Conservation (phyloP, 2,797 vertebrate species). For the Schizothorax lantsangensis region DNA sequence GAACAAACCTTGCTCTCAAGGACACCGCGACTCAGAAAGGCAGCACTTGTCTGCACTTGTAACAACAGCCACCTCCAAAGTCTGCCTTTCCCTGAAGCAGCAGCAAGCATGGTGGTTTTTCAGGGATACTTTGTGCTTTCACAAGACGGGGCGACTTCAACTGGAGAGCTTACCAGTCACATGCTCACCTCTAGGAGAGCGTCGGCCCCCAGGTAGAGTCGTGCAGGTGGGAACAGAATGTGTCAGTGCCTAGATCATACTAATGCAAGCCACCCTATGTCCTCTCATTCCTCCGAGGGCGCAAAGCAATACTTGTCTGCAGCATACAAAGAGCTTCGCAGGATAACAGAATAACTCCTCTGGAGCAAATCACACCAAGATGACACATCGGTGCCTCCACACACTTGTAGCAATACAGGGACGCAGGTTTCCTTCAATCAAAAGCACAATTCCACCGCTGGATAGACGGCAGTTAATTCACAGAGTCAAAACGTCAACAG, state of each 20-base stretch:
- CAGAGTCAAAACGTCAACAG: slow-evolving; percentile 65
- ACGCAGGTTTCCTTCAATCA: slow-evolving; percentile 15
- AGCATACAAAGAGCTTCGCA: neutral
- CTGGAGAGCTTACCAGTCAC: slow-evolving; percentile 57
- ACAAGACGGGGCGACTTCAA: slow-evolving; percentile 57
- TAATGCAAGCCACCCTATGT: slow-evolving; percentile 53
- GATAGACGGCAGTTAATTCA: slow-evolving; percentile 26
- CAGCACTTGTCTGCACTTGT: slow-evolving; percentile 55
- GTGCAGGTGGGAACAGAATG: slow-evolving; percentile 46
- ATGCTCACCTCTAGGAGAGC: slow-evolving; percentile 59
- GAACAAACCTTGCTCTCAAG: slow-evolving; percentile 62
- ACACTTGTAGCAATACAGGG: neutral
- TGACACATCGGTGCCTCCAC: slow-evolving; percentile 5
- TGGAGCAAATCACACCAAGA: slow-evolving; percentile 27
- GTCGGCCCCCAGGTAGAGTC: slow-evolving; percentile 41
- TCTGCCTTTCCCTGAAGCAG: slow-evolving; percentile 57
- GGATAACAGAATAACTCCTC: slow-evolving; percentile 16
- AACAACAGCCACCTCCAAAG: slow-evolving; percentile 56
- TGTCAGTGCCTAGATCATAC: slow-evolving; percentile 56
- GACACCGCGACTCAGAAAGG: slow-evolving; percentile 58
- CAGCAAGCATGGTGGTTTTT: slow-evolving; percentile 44
- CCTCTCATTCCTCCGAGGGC: neutral
- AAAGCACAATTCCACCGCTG: neutral
- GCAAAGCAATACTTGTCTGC: neutral
- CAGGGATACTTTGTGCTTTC: slow-evolving; percentile 58